A percentile compares a stretch with the other conserved stretches of the same genome.
phyloP scores from a whole-genome alignment of 2,113 vertebrate genomes.

The Clinocottus analis region DNA sequence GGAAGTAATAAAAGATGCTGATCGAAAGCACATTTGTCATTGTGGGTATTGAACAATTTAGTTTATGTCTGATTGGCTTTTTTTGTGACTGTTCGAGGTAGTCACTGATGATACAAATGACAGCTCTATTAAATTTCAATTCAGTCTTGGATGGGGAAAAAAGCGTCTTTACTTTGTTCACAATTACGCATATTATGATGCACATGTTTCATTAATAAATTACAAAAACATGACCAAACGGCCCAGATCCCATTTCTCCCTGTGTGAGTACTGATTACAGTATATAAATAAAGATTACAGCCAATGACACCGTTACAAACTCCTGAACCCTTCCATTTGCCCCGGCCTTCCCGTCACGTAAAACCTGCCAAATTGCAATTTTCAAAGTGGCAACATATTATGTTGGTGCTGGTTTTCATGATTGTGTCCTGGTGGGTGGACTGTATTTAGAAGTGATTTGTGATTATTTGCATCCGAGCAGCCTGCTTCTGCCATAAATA shows the following conservation, averaged over 20 bases:
- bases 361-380: slow-evolving; percentile 31
- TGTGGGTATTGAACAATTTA: slow-evolving; percentile 23
- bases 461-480: slow-evolving; percentile 39
- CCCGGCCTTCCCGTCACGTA: neutral
- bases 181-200: slow-evolving; percentile 7
- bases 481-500: slow-evolving; percentile 33
- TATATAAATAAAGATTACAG: slow-evolving; percentile 4
- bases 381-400: slow-evolving; percentile 8
- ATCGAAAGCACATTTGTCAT: slow-evolving; percentile 31
- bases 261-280: neutral
- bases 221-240: neutral
- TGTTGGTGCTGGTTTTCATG: slow-evolving; percentile 17
- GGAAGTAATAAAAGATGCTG: slow-evolving; percentile 42
- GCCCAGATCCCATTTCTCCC: slow-evolving; percentile 2
- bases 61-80: slow-evolving; percentile 45
- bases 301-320: slow-evolving; percentile 18
- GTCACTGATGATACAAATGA: slow-evolving; percentile 11
- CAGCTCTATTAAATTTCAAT: slow-evolving; percentile 15
- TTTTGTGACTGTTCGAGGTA: slow-evolving; percentile 24
- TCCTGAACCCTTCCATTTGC: slow-evolving; percentile 7
- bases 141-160: slow-evolving; percentile 1
- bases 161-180: neutral
- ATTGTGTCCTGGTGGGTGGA: slow-evolving; percentile 23
- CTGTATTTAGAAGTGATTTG: slow-evolving; percentile 37
- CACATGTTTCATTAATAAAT: slow-evolving; percentile 22